phyloP scores from a whole-genome alignment of 2,888 invertebrate genomes.

The Cataglyphis livida region DNA sequence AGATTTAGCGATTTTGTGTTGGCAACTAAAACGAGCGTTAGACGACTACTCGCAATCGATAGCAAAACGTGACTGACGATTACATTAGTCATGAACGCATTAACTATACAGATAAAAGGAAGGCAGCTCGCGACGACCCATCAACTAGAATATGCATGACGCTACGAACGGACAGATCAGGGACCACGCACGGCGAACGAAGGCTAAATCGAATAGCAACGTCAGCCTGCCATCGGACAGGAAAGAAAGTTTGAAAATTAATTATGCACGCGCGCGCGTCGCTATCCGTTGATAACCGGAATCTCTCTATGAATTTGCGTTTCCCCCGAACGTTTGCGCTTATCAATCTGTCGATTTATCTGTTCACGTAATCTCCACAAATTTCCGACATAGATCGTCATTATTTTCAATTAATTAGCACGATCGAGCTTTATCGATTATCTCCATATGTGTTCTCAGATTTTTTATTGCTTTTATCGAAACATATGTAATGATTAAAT shows the following conservation, averaged over 20 bases:
- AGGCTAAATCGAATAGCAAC: slow-evolving; percentile 67
- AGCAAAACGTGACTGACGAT: slow-evolving; percentile 64
- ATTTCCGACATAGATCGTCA: neutral
- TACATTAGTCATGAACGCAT: slow-evolving; percentile 76
- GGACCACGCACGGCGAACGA: slow-evolving; percentile 53
- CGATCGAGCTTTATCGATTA: neutral
- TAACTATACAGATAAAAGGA: slow-evolving; percentile 78
- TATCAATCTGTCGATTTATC: slow-evolving; percentile 45
- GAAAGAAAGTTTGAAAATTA: slow-evolving; percentile 72
- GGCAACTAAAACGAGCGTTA: slow-evolving; percentile 31
- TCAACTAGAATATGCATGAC: slow-evolving; percentile 77
- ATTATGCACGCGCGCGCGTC: slow-evolving; percentile 58
- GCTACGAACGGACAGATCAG: slow-evolving; percentile 63
- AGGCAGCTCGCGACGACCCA: slow-evolving; percentile 72
- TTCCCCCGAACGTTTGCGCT: slow-evolving; percentile 41
- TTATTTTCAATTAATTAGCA: slow-evolving; percentile 13
- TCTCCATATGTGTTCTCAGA: too few relatives aligned
- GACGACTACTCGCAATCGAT: slow-evolving; percentile 65
- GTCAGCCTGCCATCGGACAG: slow-evolving; percentile 59
- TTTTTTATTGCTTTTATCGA: neutral
- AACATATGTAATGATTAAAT: neutral
- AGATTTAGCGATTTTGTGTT: slow-evolving; percentile 37
- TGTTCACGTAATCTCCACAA: slow-evolving; percentile 17
- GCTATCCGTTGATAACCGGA: slow-evolving; percentile 48
- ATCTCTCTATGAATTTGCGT: slow-evolving; percentile 37